Conservation (phyloP, 2,113 vertebrate species). For the Percina caprodes region DNA sequence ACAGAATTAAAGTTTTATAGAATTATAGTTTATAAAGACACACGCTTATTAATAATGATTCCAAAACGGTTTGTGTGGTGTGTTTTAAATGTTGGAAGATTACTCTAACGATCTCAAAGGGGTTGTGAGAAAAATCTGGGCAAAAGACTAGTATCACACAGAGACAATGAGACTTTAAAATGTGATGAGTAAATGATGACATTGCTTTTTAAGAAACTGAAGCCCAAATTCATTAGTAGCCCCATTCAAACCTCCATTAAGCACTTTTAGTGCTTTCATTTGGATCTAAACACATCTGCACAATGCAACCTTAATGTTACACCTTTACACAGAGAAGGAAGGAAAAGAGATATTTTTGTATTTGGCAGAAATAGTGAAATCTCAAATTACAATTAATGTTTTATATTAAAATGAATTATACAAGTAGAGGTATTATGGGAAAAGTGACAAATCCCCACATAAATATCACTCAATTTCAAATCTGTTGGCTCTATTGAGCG, state of each 20-base stretch:
- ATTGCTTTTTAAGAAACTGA: neutral
- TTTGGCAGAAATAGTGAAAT: neutral
- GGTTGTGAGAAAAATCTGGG: neutral
- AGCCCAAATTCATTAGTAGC: neutral
- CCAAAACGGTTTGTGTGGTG: neutral
- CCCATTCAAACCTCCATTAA: conserved; percentile 20
- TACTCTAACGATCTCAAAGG: neutral
- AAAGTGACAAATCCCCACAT: too few species aligned
- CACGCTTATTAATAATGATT: neutral
- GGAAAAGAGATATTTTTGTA: neutral
- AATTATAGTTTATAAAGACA: too few species aligned
- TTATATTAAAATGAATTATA: too few species aligned
- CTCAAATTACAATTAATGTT: too few species aligned
- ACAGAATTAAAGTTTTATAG: too few species aligned
- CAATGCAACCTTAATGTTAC: neutral
- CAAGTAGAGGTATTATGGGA: too few species aligned
- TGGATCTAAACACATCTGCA: conserved; percentile 1
- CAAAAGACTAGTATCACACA: neutral
- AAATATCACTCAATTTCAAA: too few species aligned
- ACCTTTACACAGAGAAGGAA: neutral
- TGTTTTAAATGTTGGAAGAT: neutral
- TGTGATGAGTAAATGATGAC: neutral
- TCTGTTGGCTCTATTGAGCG: too few species aligned
- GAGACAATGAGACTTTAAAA: neutral
- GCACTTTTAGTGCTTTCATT: neutral